Conservation (phyloP, 2,113 vertebrate species). For the Xyliphius kryptos region DNA sequence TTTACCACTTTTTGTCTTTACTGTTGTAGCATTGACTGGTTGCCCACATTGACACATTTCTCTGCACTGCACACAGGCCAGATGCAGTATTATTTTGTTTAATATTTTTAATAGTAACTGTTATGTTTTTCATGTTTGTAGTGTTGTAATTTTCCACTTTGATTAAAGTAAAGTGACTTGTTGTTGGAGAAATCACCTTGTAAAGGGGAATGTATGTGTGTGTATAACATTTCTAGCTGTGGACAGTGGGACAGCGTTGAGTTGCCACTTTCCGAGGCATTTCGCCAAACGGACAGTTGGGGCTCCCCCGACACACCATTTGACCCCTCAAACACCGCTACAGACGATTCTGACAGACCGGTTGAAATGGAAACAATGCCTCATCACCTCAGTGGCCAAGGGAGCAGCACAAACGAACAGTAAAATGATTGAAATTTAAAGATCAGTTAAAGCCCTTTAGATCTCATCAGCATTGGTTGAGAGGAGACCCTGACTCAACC, state of each 20-base stretch:
- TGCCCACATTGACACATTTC: too few relatives aligned
- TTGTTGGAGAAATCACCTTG: too few relatives aligned
- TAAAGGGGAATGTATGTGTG: conserved; percentile 3
- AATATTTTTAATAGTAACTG: too few relatives aligned
- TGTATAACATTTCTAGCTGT: conserved; percentile 74
- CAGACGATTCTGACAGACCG: conserved; percentile 52
- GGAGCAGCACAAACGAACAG: conserved; percentile 61
- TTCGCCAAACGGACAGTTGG: conserved; percentile 75
- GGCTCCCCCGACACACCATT: conserved; percentile 66
- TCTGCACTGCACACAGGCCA: too few relatives aligned
- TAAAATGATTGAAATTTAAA: conserved; percentile 43
- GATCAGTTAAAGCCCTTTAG: conserved; percentile 21
- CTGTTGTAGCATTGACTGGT: too few relatives aligned
- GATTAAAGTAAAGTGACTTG: conserved; percentile 17
- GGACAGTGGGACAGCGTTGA: conserved; percentile 87
- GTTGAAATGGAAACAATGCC: conserved; percentile 60
- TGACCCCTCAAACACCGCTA: conserved; percentile 55
- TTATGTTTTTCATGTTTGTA: conserved; percentile 52
- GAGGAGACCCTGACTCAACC: too few relatives aligned
- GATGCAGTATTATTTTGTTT: too few relatives aligned
- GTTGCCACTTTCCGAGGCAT: conserved; percentile 89
- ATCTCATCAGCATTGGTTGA: too few relatives aligned
- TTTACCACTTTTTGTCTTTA: too few relatives aligned
- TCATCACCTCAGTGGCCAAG: conserved; percentile 76
- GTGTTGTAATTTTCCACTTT: conserved; percentile 19